Percentiles rank a stretch among this genome's conserved stretches.
phyloP scores from a whole-genome alignment of 2,113 vertebrate genomes.

The Xenopus laevis region DNA sequence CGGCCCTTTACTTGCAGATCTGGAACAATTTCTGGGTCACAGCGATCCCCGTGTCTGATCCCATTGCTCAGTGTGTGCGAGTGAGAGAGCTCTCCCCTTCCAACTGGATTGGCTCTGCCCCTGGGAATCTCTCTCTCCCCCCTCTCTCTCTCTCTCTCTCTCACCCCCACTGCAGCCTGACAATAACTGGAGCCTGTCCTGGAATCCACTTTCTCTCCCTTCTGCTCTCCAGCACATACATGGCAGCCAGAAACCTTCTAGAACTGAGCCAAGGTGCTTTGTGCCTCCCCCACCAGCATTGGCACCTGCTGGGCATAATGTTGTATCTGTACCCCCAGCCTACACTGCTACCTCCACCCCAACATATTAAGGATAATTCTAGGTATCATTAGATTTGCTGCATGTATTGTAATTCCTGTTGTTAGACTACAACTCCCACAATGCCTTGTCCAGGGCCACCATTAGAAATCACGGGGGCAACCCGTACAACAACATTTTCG shows the following conservation, averaged over 20 bases:
- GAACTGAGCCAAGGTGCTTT: neutral
- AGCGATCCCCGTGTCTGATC: constrained; percentile 14
- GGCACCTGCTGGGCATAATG: neutral
- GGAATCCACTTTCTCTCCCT: constrained; percentile 33
- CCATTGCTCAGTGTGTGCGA: constrained; percentile 14
- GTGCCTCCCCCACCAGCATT: neutral
- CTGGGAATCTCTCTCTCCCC: constrained; percentile 5
- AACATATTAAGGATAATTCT: too few relatives aligned
- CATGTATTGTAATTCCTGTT: too few relatives aligned
- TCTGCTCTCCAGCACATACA: constrained; percentile 29
- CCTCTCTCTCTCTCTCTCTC: neutral
- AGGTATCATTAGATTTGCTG: too few relatives aligned
- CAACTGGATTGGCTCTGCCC: constrained; percentile 25
- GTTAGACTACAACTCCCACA: too few relatives aligned
- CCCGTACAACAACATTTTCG: too few relatives aligned
- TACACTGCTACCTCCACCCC: too few relatives aligned
- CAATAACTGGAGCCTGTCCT: constrained; percentile 34
- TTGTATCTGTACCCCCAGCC: too few relatives aligned
- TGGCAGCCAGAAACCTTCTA: constrained; percentile 40
- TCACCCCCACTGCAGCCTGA: constrained; percentile 37
- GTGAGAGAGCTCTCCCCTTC: neutral
- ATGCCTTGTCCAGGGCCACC: too few relatives aligned
- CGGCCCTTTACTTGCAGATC: constrained; percentile 7
- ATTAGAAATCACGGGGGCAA: too few relatives aligned
- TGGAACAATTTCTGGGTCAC: constrained; percentile 31